Conservation (phyloP, 1,140 invertebrate species). For the Drosophila pandora region DNA sequence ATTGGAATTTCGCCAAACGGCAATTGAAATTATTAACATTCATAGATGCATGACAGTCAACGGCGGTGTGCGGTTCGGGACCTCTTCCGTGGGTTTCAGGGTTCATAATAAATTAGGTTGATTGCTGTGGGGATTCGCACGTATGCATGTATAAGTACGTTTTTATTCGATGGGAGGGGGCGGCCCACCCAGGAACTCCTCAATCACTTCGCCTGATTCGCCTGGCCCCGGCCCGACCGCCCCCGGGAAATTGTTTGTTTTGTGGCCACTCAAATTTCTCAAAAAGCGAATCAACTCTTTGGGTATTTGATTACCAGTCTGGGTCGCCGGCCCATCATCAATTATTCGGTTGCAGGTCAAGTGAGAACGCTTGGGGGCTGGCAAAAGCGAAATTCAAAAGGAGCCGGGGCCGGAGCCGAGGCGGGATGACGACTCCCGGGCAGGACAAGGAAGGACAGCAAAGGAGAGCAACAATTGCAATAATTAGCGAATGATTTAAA, state of each 20-base stretch:
- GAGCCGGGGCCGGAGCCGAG: neutral
- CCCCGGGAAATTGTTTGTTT: conserved; percentile 46
- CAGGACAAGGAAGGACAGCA: conserved; percentile 8
- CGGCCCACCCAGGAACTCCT: neutral
- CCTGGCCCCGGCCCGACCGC: neutral
- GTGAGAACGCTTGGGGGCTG: conserved; percentile 28
- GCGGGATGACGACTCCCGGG: conserved; percentile 2
- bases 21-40: conserved; percentile 56
- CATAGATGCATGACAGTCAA: conserved; percentile 54
- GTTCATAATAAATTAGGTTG: conserved; percentile 76
- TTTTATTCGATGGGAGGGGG: neutral
- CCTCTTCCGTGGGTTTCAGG: neutral
- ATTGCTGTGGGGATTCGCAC: conserved; percentile 58
- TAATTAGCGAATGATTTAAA: conserved; percentile 82
- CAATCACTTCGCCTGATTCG: neutral
- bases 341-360: conserved; percentile 53
- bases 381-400: neutral
- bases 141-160: conserved; percentile 17
- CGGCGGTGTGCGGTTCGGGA: conserved; percentile 19
- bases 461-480: conserved; percentile 72
- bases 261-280: conserved; percentile 43
- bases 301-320: conserved; percentile 64
- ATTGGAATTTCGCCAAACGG: conserved; percentile 18
- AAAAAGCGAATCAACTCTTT: conserved; percentile 69
- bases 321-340: conserved; percentile 60